Conservation (phyloP, 2,888 invertebrate genomes). For the Amaurobius ferox region DNA sequence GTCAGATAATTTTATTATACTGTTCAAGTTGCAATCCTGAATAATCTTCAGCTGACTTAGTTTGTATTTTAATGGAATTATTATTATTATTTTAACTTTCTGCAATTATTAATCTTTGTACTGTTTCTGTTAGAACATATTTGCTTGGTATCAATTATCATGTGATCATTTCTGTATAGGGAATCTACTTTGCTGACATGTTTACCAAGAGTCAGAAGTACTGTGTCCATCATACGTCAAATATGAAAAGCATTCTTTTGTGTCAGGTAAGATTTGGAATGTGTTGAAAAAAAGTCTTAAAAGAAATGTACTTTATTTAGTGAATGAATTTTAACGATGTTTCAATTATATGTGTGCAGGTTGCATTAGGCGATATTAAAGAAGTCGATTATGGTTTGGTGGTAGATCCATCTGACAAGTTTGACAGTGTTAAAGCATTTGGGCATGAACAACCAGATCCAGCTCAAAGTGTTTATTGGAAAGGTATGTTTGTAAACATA, state of each 20-base stretch:
- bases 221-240: conserved; percentile 76
- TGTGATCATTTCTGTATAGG: conserved; percentile 77
- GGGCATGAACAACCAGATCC: conserved; percentile 74
- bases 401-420: conserved; percentile 62
- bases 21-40: no score
- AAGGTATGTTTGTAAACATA: no score
- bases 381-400: conserved; percentile 66
- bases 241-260: conserved; percentile 78
- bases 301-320: neutral
- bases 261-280: conserved; percentile 78
- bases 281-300: conserved; percentile 6
- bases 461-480: conserved; percentile 72
- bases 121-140: no score
- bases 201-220: conserved; percentile 79
- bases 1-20: no score
- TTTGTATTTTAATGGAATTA: no score
- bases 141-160: no score
- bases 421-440: conserved; percentile 72
- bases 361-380: conserved; percentile 60
- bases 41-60: no score
- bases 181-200: conserved; percentile 79
- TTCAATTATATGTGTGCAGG: conserved; percentile 12
- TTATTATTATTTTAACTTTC: no score
- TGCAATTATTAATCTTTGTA: no score
- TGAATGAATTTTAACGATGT: no score